Evolutionary conservation across 1,140 invertebrate species (phyloP).

Genomic region (Diplogasteroides magnus): DNA sequence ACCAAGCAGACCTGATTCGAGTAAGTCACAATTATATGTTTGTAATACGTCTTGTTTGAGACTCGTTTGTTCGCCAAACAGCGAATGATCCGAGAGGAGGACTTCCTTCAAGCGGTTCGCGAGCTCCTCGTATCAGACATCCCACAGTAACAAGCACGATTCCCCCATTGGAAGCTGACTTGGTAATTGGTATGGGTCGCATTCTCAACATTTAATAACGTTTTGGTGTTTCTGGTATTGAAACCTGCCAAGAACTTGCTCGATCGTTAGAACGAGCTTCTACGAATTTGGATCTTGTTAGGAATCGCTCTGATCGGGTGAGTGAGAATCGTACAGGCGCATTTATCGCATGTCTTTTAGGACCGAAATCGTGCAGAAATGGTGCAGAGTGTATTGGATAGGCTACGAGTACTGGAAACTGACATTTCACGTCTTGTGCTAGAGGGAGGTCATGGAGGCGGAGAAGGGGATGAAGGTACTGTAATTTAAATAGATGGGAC

Average conservation of each 20-base stretch:
- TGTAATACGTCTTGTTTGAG: not conserved
- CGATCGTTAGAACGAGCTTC: conserved; percentile 18
- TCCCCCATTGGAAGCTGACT: not conserved
- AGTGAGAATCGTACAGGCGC: not conserved
- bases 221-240: conserved; percentile 1
- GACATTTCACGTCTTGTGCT: conserved; percentile 1
- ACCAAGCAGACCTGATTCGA: not conserved
- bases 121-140: not conserved
- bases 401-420: conserved; percentile 11
- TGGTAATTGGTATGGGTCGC: not conserved
- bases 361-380: conserved; percentile 18
- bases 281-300: conserved; percentile 18
- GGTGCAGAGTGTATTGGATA: conserved; percentile 13
- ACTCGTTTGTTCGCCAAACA: not conserved
- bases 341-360: not conserved
- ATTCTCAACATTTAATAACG: not conserved
- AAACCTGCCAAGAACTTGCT: conserved; percentile 8
- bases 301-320: conserved; percentile 25
- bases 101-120: conserved; percentile 18
- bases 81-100: not conserved
- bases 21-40: not conserved
- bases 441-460: not conserved
- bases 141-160: not conserved
- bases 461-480: not conserved
- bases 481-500: not conserved